These are phyloP conservation scores for Drosophila arizonae DNA, from an alignment of 1,140 invertebrate species.

Conservation along the genomic window DNA sequence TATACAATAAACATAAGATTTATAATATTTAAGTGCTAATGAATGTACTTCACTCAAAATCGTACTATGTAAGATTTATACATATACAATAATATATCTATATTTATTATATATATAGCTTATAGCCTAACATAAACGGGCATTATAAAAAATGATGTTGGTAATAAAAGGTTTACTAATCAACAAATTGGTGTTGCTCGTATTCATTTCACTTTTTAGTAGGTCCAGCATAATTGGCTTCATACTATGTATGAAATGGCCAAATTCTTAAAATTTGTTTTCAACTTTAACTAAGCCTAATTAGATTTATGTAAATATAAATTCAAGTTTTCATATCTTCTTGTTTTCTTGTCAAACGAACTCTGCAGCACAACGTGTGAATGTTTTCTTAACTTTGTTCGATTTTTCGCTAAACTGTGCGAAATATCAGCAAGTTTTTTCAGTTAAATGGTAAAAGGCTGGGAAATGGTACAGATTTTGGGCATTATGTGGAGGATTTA, in stretches of 20 bases:
- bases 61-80: slow-evolving; percentile 73
- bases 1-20: slow-evolving; percentile 48
- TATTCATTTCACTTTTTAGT: slow-evolving; percentile 18
- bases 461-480: slow-evolving; percentile 21
- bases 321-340: slow-evolving; percentile 53
- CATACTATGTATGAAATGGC: slow-evolving; percentile 70
- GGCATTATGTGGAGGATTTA: neutral
- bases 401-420: slow-evolving; percentile 56
- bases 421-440: slow-evolving; percentile 62
- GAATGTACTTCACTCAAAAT: slow-evolving; percentile 76
- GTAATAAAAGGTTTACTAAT: slow-evolving; percentile 62
- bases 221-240: slow-evolving; percentile 29
- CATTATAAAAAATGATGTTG: slow-evolving; percentile 70
- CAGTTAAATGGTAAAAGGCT: slow-evolving; percentile 2
- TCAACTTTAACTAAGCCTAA: slow-evolving; percentile 17
- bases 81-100: slow-evolving; percentile 51
- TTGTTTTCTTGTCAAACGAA: slow-evolving; percentile 39
- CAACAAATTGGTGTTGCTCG: slow-evolving; percentile 72
- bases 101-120: slow-evolving; percentile 64
- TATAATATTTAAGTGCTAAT: slow-evolving; percentile 70
- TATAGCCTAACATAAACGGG: slow-evolving; percentile 74
- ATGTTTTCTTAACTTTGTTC: slow-evolving; percentile 42
- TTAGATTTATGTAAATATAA: slow-evolving; percentile 34
- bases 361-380: slow-evolving; percentile 53
- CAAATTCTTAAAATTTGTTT: slow-evolving; percentile 14